Evolutionary conservation across 2,888 invertebrate species (phyloP).

Genomic region (Drosophila heteroneura): DNA sequence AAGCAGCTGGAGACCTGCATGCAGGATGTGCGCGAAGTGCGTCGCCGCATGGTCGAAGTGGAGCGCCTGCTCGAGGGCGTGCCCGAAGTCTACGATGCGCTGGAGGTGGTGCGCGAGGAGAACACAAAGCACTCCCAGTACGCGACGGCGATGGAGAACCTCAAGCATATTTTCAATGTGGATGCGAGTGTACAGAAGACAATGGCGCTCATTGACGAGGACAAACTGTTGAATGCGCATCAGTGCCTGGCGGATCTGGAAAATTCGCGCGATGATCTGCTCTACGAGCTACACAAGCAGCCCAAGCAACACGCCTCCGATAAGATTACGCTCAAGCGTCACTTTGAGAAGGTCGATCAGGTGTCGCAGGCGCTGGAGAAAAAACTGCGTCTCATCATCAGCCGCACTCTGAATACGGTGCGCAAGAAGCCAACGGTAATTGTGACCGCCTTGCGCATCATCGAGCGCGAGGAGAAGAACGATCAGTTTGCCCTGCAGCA

Average conservation of each 20-base stretch:
- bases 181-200: constrained; percentile 98
- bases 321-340: constrained; percentile 96
- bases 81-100: constrained; percentile 91
- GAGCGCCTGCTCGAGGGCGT: constrained; percentile 91
- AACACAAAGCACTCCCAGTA: constrained; percentile 98
- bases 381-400: constrained; percentile 95
- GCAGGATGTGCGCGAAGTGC: constrained; percentile 92
- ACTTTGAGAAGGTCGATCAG: constrained; percentile 97
- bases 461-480: constrained; percentile 98
- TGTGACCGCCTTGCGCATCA: constrained; percentile 97
- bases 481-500: constrained; percentile 93
- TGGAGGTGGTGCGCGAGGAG: constrained; percentile 95
- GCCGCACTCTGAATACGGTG: constrained; percentile 96
- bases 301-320: constrained; percentile 94
- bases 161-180: constrained; percentile 99
- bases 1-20: constrained; percentile 94
- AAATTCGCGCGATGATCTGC: constrained; percentile 97
- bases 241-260: constrained; percentile 97
- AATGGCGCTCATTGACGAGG: constrained; percentile 96
- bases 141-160: constrained; percentile 98
- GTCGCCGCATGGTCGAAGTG: constrained; percentile 90
- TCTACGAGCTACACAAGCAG: constrained; percentile 97
- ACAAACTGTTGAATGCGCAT: constrained; percentile 97
- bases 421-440: constrained; percentile 97
- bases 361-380: constrained; percentile 95